Evolutionary conservation across 2,113 vertebrate genomes (phyloP).

Genomic region (Datnioides undecimradiatus): DNA sequence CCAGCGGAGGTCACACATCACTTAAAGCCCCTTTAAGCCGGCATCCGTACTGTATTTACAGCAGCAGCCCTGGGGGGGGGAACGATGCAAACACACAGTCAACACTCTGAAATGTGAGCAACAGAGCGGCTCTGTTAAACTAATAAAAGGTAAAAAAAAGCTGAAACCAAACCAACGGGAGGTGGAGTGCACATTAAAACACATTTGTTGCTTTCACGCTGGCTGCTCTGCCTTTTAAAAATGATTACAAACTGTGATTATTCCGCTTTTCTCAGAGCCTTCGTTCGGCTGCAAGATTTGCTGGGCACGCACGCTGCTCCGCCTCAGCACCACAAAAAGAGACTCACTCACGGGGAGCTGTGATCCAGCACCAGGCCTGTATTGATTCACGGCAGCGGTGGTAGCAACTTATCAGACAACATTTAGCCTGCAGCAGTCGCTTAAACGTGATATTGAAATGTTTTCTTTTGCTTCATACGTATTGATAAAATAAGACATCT

Average conservation of each 20-base stretch:
- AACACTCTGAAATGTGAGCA: neutral
- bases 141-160: too few species aligned
- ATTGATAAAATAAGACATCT: neutral
- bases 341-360: neutral
- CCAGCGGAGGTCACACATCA: conserved; percentile 12
- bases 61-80: conserved; percentile 1
- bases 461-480: neutral
- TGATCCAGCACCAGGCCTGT: neutral
- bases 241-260: conserved; percentile 13
- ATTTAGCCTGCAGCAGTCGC: neutral
- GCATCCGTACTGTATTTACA: conserved; percentile 23
- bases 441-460: conserved; percentile 1
- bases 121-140: neutral
- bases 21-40: neutral
- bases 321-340: conserved; percentile 5
- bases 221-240: conserved; percentile 32
- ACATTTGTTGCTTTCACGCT: conserved; percentile 30
- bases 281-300: neutral
- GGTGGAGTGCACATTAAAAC: conserved; percentile 12
- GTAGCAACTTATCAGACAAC: neutral
- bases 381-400: neutral
- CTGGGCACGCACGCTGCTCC: neutral
- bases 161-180: too few species aligned
- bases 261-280: neutral
- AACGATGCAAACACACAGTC: neutral